These are phyloP conservation scores for Sinopyrophorus schimmeli DNA, from an alignment of 2,888 invertebrate genomes.

Conservation along the genomic window DNA sequence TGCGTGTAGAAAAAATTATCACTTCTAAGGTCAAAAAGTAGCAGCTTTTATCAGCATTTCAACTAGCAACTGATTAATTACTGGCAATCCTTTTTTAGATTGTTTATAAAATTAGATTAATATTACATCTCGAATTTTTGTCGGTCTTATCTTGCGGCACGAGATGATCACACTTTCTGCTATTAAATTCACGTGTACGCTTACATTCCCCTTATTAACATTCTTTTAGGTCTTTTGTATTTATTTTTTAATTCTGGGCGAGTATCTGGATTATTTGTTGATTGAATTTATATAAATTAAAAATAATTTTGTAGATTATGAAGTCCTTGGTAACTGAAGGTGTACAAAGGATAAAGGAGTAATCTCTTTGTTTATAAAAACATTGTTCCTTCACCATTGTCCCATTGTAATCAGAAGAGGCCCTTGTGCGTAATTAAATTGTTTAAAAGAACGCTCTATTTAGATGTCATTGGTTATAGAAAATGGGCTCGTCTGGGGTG, in stretches of 20 bases:
- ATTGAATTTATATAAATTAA: no score
- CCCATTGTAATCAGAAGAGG: no score
- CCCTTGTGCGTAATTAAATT: no score
- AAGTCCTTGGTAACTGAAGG: no score
- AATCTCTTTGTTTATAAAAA: no score
- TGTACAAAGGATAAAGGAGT: no score
- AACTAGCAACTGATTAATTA: slow-evolving; percentile 5
- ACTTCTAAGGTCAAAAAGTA: slow-evolving; percentile 10
- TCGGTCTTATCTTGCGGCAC: slow-evolving; percentile 1
- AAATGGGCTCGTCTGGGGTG: no score
- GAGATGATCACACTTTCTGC: not conserved
- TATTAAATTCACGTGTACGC: not conserved
- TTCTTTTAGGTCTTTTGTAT: not conserved
- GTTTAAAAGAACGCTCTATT: no score
- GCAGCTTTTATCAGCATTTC: slow-evolving; percentile 1
- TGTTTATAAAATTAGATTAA: slow-evolving; percentile 5
- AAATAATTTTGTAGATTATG: no score
- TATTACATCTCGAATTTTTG: slow-evolving; percentile 4
- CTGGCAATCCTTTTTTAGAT: slow-evolving; percentile 1
- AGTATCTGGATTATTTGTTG: no score
- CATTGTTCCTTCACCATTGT: no score
- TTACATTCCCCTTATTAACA: not conserved
- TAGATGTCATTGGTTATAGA: no score
- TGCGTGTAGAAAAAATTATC: slow-evolving; percentile 1
- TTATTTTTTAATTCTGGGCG: not conserved